Evolutionary conservation across 2,888 invertebrate genomes (phyloP).

Genomic region (Drosophila demipolita): DNA sequence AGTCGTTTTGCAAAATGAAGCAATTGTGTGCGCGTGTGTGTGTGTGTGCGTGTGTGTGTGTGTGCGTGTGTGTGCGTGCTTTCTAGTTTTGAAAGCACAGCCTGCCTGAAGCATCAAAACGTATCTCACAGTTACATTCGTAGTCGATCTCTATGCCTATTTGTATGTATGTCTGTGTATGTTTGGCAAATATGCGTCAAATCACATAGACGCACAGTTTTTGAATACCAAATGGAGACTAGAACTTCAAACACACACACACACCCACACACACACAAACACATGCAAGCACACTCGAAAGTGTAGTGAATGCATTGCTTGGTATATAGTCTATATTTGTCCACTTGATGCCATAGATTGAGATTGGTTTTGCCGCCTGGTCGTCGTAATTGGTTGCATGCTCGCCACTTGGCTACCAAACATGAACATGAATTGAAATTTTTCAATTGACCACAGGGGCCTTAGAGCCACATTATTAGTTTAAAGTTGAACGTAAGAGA

Average conservation of each 20-base stretch:
- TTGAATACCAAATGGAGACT: slow-evolving; percentile 77
- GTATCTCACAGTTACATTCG: slow-evolving; percentile 57
- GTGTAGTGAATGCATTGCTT: slow-evolving; percentile 38
- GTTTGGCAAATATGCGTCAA: slow-evolving; percentile 78
- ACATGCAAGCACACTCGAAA: not conserved
- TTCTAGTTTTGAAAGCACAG: slow-evolving; percentile 60
- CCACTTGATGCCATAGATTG: slow-evolving; percentile 75
- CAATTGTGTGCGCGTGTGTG: slow-evolving; percentile 65
- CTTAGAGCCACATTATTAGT: slow-evolving; percentile 68
- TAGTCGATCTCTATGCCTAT: slow-evolving; percentile 30
- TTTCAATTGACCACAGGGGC: slow-evolving; percentile 56
- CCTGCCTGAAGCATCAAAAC: slow-evolving; percentile 45
- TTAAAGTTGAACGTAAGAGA: slow-evolving; percentile 53
- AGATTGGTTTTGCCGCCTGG: slow-evolving; percentile 68
- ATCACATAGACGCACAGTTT: slow-evolving; percentile 79
- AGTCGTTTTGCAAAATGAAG: slow-evolving; percentile 77
- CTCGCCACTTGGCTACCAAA: slow-evolving; percentile 49
- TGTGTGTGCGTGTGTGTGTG: slow-evolving; percentile 18
- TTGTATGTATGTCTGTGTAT: slow-evolving; percentile 39
- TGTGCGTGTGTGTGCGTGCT: slow-evolving; percentile 44
- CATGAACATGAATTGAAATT: slow-evolving; percentile 72
- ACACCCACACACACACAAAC: slow-evolving; percentile 21
- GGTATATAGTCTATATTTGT: slow-evolving; percentile 68
- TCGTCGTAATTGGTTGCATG: slow-evolving; percentile 63
- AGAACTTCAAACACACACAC: slow-evolving; percentile 23